phyloP scores from a whole-genome alignment of 2,888 invertebrate species.

The Harpalus rufipes region DNA sequence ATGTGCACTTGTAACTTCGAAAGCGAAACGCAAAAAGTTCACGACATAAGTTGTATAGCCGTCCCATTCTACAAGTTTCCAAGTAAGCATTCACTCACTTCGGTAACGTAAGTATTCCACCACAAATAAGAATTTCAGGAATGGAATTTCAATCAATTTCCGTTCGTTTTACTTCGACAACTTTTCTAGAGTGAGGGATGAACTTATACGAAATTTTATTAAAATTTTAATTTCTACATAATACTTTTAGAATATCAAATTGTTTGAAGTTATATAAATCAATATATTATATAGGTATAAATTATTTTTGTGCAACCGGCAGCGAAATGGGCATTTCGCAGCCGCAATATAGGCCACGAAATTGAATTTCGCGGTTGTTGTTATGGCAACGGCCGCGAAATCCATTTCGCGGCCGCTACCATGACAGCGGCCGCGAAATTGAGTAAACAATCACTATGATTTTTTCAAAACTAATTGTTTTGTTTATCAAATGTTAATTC shows the following conservation, averaged over 20 bases:
- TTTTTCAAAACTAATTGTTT: no score
- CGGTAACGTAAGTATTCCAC: slow-evolving; percentile 27
- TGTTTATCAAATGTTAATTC: no score
- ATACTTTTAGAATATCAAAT: not conserved
- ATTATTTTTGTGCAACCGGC: no score
- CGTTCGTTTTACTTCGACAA: not conserved
- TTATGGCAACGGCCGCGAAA: no score
- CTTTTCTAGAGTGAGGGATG: not conserved
- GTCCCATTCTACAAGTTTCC: slow-evolving; percentile 87
- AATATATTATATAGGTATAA: no score
- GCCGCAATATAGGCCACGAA: no score
- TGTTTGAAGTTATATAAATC: no score
- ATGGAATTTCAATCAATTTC: slow-evolving; percentile 39
- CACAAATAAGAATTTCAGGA: slow-evolving; percentile 11
- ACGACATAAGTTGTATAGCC: slow-evolving; percentile 83
- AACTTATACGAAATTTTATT: not conserved
- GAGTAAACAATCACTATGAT: no score
- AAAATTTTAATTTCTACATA: slow-evolving; percentile 4
- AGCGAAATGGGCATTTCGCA: no score
- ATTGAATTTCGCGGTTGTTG: no score
- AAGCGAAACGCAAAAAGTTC: slow-evolving; percentile 73
- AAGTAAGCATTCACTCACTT: slow-evolving; percentile 77
- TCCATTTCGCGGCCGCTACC: no score
- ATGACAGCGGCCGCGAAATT: no score
- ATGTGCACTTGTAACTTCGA: slow-evolving; percentile 84